Conservation (phyloP, 1,140 invertebrate species). For the Bombus polaris region DNA sequence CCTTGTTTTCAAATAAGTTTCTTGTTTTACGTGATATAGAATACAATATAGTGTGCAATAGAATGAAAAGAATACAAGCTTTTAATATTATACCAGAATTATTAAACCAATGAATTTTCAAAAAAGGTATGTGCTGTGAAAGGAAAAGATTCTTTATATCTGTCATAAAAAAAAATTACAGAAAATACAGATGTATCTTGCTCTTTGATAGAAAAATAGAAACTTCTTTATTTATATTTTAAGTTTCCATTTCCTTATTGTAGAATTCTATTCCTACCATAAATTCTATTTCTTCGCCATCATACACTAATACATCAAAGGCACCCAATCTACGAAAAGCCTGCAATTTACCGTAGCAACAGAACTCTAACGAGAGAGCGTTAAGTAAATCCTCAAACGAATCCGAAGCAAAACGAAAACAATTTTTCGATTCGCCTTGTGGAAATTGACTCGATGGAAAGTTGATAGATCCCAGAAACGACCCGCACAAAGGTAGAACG, state of each 20-base stretch:
- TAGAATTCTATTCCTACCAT: background rate
- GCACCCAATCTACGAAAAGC: background rate
- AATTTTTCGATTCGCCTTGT: slow-evolving; percentile 23
- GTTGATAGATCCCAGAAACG: background rate
- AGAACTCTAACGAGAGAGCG: background rate
- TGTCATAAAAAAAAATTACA: too few species aligned
- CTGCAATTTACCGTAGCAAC: background rate
- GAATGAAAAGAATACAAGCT: too few species aligned
- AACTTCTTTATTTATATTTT: too few species aligned
- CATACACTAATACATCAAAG: background rate
- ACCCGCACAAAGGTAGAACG: background rate
- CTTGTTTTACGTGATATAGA: too few species aligned
- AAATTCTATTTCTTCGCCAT: background rate
- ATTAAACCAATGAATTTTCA: too few species aligned
- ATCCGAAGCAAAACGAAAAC: slow-evolving; percentile 19
- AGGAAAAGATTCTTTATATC: too few species aligned
- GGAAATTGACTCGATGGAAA: slow-evolving; percentile 13
- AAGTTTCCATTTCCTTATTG: background rate
- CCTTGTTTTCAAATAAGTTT: too few species aligned
- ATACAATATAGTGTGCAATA: too few species aligned
- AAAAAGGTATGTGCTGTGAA: too few species aligned
- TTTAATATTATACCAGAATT: too few species aligned
- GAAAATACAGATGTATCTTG: too few species aligned
- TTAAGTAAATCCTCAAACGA: slow-evolving; percentile 31
- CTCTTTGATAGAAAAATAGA: too few species aligned